phyloP scores from a whole-genome alignment of 2,113 vertebrate species.

The Cricetomys ansorgei region DNA sequence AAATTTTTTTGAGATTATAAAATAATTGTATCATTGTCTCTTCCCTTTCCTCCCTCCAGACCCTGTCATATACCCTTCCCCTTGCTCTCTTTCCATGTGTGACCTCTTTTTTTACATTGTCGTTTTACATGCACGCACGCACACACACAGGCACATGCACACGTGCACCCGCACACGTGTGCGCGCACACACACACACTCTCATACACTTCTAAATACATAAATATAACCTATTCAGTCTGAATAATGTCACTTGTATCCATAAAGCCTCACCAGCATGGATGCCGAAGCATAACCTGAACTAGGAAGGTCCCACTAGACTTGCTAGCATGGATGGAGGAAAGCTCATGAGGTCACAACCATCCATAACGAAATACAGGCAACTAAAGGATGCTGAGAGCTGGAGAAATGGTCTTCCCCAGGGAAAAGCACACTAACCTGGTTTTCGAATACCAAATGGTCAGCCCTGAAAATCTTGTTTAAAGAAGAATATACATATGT shows the following conservation, averaged over 20 bases:
- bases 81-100: background rate
- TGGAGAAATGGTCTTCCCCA: background rate
- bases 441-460: background rate
- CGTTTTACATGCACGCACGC: background rate
- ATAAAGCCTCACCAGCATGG: background rate
- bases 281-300: background rate
- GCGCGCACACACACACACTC: background rate
- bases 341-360: background rate
- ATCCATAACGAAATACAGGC: background rate
- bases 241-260: background rate
- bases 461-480: background rate
- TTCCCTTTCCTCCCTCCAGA: background rate
- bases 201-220: background rate
- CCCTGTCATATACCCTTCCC: background rate
- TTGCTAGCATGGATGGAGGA: too few species aligned
- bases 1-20: background rate
- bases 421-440: background rate
- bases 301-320: background rate
- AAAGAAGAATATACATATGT: background rate
- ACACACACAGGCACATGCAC: too few species aligned
- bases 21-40: too few species aligned
- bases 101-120: background rate
- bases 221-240: background rate
- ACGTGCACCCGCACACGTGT: too few species aligned
- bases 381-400: background rate